Percentiles rank a stretch among this genome's conserved stretches.
phyloP scores from a whole-genome alignment of 2,797 vertebrate genomes.

The Pteronotus mesoamericanus region DNA sequence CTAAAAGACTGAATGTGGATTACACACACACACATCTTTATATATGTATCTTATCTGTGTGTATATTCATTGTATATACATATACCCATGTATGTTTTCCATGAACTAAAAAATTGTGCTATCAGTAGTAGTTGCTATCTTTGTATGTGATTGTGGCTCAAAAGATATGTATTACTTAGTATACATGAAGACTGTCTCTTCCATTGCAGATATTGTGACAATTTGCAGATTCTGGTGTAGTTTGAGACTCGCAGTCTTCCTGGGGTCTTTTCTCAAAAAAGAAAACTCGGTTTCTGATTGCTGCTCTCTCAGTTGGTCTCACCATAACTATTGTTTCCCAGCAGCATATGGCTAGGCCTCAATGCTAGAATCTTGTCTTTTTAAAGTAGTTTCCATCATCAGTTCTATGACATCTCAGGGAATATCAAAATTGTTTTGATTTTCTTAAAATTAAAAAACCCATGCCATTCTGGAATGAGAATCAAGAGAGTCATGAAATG shows the following conservation, averaged over 20 bases:
- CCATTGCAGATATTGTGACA: background rate
- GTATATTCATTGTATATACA: background rate
- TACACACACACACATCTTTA: background rate
- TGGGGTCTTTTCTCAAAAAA: background rate
- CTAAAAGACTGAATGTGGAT: background rate
- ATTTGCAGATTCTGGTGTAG: background rate
- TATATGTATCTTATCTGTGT: background rate
- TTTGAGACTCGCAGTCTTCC: background rate
- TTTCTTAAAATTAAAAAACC: background rate
- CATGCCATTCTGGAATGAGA: background rate
- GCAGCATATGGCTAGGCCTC: background rate
- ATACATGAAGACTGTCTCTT: background rate
- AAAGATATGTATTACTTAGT: background rate
- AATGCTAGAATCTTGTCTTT: background rate
- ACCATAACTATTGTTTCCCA: background rate
- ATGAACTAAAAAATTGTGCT: background rate
- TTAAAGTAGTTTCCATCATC: background rate
- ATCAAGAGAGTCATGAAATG: background rate
- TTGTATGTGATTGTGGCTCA: background rate
- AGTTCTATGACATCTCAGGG: background rate
- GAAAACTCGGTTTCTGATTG: background rate
- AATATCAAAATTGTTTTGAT: slow-evolving; percentile 14
- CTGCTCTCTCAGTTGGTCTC: background rate
- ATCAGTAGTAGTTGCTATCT: background rate
- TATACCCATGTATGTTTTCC: background rate